Percentiles rank a stretch among this genome's conserved stretches.
These are phyloP conservation scores for Ischnura elegans DNA, from an alignment of 2,888 invertebrate species.

Conservation along the genomic window DNA sequence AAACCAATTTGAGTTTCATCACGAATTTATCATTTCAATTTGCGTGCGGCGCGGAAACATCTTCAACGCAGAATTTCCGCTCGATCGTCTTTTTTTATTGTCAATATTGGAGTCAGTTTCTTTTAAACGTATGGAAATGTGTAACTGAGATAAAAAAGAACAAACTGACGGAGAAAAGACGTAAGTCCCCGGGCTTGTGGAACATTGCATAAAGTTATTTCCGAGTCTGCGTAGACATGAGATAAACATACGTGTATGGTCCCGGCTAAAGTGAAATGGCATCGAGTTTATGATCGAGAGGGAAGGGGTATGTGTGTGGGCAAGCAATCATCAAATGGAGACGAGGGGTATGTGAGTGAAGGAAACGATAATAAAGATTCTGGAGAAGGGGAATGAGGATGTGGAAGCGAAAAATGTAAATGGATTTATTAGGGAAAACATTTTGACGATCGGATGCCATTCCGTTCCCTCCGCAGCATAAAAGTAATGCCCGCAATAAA, in stretches of 20 bases:
- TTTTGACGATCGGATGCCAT: not conserved
- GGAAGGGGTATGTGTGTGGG: not conserved
- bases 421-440: constrained; percentile 14
- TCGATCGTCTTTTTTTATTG: not conserved
- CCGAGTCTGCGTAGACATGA: not conserved
- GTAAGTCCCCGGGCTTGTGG: not conserved
- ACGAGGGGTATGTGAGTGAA: not conserved
- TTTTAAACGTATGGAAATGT: not conserved
- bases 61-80: not conserved
- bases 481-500: not conserved
- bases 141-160: not conserved
- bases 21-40: not conserved
- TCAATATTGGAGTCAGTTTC: not conserved
- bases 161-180: not conserved
- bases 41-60: not conserved
- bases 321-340: constrained; percentile 21
- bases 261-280: not conserved
- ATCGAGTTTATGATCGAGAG: not conserved
- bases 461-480: not conserved
- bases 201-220: not conserved
- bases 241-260: not conserved
- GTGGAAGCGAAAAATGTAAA: not conserved
- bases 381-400: not conserved
- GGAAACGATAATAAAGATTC: not conserved
- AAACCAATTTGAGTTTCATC: not conserved